Base-by-base conservation (phyloP, 2,113 vertebrate genomes). In the Callopanchax toddi region DNA sequence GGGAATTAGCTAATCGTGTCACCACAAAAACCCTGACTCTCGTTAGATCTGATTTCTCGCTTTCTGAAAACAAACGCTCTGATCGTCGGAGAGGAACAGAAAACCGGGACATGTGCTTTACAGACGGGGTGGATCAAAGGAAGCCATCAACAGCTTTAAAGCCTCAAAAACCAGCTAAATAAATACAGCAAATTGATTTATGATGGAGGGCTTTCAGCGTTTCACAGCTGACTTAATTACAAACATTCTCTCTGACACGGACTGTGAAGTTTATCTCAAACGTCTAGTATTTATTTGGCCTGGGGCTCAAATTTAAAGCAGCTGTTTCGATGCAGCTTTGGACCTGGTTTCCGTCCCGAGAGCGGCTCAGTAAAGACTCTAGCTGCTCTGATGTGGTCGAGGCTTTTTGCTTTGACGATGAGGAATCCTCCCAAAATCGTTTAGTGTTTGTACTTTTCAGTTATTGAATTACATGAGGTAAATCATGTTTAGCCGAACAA, bases 291-390 rank as follows among this genome's bases (percentile, higher is more conserved):
- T 86, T 79, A 76, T 85, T 84, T 83, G 75, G 63, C 60, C 60
- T 72, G 26, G 32, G 67, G 53, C 60, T 48, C 71, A 84, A 80
- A 88, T 64, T 58, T 45, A 48, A 66, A 81, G 62, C 89, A 92
- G 84, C 83, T 90, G 87, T 84, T 83, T 44, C 78, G 72, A 45
- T 60, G 65, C 54, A 79, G 83, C 20, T 82, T 60, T 58, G 57
- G 20, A 46, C 61, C 57, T 63, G 55, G 42, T 60, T 66, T 56
- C 67, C 78, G 67, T 76, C 76, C 70, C 73, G 43, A 44, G 37
- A 70, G 44, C 1, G 3, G 46, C 45, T 44, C 6, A 0, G 40
- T 22, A 18, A 62, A 45, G 57, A 54, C 12, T 3, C 44, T 9
- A 34, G 37, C 22, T 51, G 60, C 34, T 39, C 50, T 25, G 54